Evolutionary conservation across 2,113 vertebrate species (phyloP).

Genomic region (Onychostruthus taczanowskii): DNA sequence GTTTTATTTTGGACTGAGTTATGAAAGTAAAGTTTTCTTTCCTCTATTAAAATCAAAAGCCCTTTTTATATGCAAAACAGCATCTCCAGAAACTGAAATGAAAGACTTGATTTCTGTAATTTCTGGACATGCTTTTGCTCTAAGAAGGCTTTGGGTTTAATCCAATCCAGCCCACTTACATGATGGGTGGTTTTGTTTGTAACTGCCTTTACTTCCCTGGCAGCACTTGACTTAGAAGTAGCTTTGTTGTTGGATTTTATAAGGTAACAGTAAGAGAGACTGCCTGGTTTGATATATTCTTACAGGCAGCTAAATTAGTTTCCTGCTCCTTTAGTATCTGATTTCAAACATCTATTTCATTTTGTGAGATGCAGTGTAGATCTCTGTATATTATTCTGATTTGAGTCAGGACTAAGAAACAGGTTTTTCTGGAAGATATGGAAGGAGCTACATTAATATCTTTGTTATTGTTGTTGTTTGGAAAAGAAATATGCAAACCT

Average conservation of each 20-base stretch:
- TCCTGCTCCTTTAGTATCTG: background rate
- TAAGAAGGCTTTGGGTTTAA: background rate
- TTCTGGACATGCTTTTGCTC: background rate
- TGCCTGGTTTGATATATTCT: background rate
- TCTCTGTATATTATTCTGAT: background rate
- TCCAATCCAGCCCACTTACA: background rate
- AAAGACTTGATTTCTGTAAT: background rate
- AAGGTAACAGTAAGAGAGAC: background rate
- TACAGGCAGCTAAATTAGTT: background rate
- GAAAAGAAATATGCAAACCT: background rate
- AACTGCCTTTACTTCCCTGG: background rate
- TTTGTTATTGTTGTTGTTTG: background rate
- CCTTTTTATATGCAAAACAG: conserved; percentile 6
- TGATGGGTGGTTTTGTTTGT: background rate
- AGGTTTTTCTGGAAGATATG: background rate
- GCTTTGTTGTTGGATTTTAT: background rate
- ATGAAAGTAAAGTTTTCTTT: background rate
- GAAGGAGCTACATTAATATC: background rate
- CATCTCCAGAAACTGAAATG: background rate
- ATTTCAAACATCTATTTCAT: background rate
- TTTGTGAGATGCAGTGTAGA: background rate
- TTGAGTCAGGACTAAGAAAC: background rate
- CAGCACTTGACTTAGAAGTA: background rate
- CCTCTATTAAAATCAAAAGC: conserved; percentile 1
- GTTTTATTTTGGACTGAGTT: background rate